Percentiles rank a stretch among this genome's conserved stretches.
phyloP scores from a whole-genome alignment of 1,140 invertebrate genomes.

The Lordiphosa mommai region DNA sequence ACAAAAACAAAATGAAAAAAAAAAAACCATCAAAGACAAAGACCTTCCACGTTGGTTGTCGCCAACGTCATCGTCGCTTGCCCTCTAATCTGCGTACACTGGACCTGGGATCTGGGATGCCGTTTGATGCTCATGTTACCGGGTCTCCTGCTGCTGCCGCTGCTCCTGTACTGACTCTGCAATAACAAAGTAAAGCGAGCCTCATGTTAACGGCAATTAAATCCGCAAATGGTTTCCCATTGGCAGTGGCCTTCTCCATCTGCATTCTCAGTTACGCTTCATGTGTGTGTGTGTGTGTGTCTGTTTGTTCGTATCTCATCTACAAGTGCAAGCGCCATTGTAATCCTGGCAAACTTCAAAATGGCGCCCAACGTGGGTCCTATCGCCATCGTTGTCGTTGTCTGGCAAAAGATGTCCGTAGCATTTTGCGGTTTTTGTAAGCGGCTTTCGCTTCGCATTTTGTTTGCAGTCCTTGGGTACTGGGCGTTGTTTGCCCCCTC shows the following conservation, averaged over 20 bases:
- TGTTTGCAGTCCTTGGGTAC: conserved; percentile 36
- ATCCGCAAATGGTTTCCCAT: conserved; percentile 71
- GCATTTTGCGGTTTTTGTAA: conserved; percentile 74
- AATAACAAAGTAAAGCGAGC: conserved; percentile 37
- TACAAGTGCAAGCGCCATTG: conserved; percentile 41
- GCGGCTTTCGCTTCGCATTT: conserved; percentile 70
- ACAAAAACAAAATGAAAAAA: not conserved
- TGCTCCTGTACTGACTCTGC: not conserved
- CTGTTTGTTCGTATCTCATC: conserved; percentile 31
- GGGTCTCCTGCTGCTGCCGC: not conserved
- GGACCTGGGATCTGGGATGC: conserved; percentile 3
- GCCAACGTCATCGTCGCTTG: conserved; percentile 41
- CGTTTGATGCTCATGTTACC: conserved; percentile 54
- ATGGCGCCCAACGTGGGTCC: conserved; percentile 43
- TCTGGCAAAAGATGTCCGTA: conserved; percentile 65
- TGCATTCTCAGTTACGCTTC: conserved; percentile 22
- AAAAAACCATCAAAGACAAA: conserved; percentile 1
- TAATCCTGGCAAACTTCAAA: conserved; percentile 65
- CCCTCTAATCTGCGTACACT: conserved; percentile 55
- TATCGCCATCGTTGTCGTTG: not conserved
- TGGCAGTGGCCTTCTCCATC: conserved; percentile 31
- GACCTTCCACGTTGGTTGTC: conserved; percentile 11
- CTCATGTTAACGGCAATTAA: conserved; percentile 76
- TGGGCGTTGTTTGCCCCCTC: conserved; percentile 1
- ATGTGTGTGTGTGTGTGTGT: conserved; percentile 9